Conservation (phyloP, 2,113 vertebrate genomes). For the Axis porcinus region DNA sequence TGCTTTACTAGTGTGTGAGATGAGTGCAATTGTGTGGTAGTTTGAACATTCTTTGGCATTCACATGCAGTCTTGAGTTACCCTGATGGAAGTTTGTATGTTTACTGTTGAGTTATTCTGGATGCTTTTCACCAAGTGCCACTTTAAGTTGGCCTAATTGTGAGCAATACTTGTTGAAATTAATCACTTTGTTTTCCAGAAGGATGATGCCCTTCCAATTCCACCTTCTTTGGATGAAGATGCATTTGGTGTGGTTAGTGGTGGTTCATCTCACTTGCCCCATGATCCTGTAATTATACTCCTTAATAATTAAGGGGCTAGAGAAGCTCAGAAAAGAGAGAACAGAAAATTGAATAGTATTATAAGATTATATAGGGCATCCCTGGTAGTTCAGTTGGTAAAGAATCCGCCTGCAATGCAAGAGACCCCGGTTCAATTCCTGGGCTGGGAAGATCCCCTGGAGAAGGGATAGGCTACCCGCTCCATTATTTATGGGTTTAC, state of each 20-base stretch:
- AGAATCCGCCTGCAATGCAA: not conserved
- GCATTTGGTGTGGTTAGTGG: not conserved
- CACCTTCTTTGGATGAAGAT: not conserved
- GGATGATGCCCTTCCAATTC: not conserved
- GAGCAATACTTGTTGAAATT: not conserved
- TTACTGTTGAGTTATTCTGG: not conserved
- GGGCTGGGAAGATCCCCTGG: rapidly evolving
- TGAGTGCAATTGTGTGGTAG: not conserved
- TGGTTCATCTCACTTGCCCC: not conserved
- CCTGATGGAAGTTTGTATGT: not conserved
- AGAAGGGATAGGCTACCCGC: not conserved
- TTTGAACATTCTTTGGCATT: not conserved
- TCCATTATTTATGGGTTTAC: not conserved
- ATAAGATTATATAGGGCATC: not conserved
- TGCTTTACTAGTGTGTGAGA: not conserved
- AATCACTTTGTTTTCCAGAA: not conserved
- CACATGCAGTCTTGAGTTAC: not conserved
- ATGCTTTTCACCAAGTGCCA: not conserved
- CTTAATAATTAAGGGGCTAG: not conserved
- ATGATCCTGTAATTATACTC: not conserved
- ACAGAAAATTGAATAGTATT: not conserved
- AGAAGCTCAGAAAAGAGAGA: not conserved
- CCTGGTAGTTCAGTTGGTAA: not conserved
- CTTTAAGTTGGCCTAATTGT: not conserved
- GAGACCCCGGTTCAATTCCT: not conserved